phyloP scores from a whole-genome alignment of 2,797 vertebrate species.

The Nyctalus aviator region DNA sequence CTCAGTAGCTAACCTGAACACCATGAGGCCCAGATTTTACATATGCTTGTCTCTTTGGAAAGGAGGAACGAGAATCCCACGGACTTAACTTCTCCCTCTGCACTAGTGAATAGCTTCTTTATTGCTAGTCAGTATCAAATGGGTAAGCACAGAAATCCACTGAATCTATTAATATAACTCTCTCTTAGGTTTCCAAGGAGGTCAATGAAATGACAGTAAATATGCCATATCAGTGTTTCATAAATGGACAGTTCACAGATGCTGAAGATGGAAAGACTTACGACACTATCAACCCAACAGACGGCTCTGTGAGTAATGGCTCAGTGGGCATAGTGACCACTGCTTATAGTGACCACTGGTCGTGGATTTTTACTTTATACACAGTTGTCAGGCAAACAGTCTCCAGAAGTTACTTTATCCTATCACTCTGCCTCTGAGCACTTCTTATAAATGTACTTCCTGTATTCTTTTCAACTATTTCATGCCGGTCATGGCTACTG shows the following conservation, averaged over 20 bases:
- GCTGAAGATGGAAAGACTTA: conserved; percentile 93
- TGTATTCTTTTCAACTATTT: neutral
- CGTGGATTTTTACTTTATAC: neutral
- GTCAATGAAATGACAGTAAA: conserved; percentile 95
- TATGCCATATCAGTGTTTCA: conserved; percentile 97
- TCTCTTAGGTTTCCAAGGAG: conserved; percentile 91
- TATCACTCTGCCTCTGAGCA: neutral
- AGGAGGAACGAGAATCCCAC: neutral
- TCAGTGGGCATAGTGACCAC: neutral
- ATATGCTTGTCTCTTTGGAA: neutral
- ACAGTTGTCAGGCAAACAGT: neutral
- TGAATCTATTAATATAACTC: conserved; percentile 19
- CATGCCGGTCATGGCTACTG: neutral
- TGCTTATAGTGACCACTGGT: neutral
- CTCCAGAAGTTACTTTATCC: neutral
- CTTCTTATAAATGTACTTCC: neutral
- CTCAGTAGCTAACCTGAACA: neutral
- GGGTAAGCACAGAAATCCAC: neutral
- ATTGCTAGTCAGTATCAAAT: neutral
- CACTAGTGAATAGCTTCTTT: neutral
- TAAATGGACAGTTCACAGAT: conserved; percentile 93
- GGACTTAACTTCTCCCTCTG: neutral
- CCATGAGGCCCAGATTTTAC: neutral
- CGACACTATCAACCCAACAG: conserved; percentile 93
- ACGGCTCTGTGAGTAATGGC: conserved; percentile 94